Percentiles rank a stretch among this genome's conserved stretches.
phyloP scores from a whole-genome alignment of 2,113 vertebrate genomes.

The Peromyscus polionotus region DNA sequence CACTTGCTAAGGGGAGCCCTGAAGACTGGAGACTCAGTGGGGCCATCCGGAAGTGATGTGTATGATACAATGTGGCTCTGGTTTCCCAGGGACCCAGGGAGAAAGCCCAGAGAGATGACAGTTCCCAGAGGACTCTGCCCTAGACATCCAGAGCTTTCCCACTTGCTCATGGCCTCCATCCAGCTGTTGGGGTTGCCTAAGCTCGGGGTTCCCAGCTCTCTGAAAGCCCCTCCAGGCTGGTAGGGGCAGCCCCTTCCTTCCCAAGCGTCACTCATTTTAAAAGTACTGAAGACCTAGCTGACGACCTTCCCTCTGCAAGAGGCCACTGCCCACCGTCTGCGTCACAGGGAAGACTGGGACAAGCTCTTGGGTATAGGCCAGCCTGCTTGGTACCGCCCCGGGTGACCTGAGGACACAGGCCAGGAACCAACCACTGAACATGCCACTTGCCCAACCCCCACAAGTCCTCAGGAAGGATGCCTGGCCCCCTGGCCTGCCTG shows the following conservation, averaged over 20 bases:
- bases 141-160: background rate
- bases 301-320: background rate
- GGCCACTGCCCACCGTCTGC: constrained; percentile 10
- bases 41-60: background rate
- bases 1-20: background rate
- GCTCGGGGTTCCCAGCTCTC: background rate
- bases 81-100: background rate
- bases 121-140: background rate
- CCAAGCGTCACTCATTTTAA: background rate
- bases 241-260: background rate
- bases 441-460: background rate
- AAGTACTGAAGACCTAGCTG: background rate
- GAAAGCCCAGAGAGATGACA: background rate
- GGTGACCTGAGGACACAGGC: constrained; percentile 62
- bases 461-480: background rate
- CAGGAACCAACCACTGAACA: background rate
- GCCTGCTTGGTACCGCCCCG: background rate
- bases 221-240: background rate
- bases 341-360: constrained; percentile 16
- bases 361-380: background rate
- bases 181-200: background rate
- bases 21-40: background rate
- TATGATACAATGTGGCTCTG: background rate
- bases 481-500: background rate
- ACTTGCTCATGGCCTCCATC: background rate